Percentiles rank a stretch among this genome's conserved stretches.
Evolutionary conservation across 1,140 invertebrate genomes (phyloP).

Genomic region (Nebria ingens): DNA sequence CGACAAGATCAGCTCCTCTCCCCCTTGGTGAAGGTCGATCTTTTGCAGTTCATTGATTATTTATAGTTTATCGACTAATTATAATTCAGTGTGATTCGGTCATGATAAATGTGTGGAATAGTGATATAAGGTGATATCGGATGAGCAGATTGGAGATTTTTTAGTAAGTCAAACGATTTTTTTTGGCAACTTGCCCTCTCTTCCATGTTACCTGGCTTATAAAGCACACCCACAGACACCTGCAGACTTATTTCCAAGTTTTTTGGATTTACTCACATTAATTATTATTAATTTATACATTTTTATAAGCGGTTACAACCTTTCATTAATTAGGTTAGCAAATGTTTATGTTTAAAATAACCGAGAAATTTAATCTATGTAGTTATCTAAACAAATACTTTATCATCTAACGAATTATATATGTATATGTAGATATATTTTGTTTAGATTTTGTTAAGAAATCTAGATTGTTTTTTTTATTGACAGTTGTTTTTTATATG

Average conservation of each 20-base stretch:
- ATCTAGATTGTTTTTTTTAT: no score
- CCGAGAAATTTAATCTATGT: no score
- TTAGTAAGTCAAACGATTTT: constrained; percentile 28
- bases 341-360: no score
- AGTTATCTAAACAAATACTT: no score
- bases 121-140: constrained; percentile 24
- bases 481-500: no score
- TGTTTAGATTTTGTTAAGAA: no score
- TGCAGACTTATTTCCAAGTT: constrained; percentile 12
- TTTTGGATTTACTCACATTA: constrained; percentile 5
- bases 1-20: constrained; percentile 20
- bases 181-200: constrained; percentile 24
- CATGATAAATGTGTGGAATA: constrained; percentile 16
- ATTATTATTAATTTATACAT: no score
- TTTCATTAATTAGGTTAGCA: no score
- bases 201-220: constrained; percentile 10
- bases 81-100: constrained; percentile 15
- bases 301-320: no score
- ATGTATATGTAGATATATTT: no score
- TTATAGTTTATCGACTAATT: constrained; percentile 16
- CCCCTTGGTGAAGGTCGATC: constrained; percentile 19
- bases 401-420: no score
- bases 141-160: constrained; percentile 22
- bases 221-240: constrained; percentile 17
- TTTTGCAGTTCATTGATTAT: constrained; percentile 23